Percentiles rank a stretch among this genome's conserved stretches.
Evolutionary conservation across 2,113 vertebrate genomes (phyloP).

Genomic region (Pampusana beccarii): DNA sequence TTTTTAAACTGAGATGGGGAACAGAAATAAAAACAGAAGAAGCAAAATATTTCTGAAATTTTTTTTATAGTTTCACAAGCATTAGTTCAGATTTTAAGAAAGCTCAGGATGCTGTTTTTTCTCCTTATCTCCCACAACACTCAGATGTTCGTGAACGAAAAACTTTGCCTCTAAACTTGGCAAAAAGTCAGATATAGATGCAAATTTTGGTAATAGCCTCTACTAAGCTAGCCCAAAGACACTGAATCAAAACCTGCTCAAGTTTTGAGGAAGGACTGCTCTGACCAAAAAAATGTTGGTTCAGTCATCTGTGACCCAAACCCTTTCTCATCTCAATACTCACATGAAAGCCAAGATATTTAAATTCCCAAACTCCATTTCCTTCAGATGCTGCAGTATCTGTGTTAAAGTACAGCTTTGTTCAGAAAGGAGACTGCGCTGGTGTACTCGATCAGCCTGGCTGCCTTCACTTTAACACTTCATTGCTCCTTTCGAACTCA

Average conservation of each 20-base stretch:
- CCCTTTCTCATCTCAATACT: not conserved
- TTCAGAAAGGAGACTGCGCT: not conserved
- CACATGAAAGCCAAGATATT: not conserved
- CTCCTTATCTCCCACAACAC: not conserved
- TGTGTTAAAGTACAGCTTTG: not conserved
- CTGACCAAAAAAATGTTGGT: not conserved
- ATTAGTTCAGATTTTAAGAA: not conserved
- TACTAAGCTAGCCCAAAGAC: not conserved
- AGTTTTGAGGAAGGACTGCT: not conserved
- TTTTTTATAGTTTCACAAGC: not conserved
- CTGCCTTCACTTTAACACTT: not conserved
- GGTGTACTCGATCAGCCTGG: not conserved
- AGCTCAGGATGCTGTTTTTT: not conserved
- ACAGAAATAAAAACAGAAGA: not conserved
- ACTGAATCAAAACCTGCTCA: not conserved
- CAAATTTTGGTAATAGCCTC: not conserved
- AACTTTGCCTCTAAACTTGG: not conserved
- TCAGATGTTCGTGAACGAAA: not conserved
- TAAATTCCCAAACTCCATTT: not conserved
- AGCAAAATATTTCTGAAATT: not conserved
- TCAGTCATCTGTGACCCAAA: not conserved
- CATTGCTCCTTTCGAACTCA: not conserved
- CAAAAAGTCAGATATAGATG: not conserved
- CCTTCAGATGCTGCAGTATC: not conserved
- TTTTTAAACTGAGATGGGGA: not conserved